These are phyloP conservation scores for Pelmatolapia mariae DNA, from an alignment of 2,113 vertebrate species.

Conservation along the genomic window DNA sequence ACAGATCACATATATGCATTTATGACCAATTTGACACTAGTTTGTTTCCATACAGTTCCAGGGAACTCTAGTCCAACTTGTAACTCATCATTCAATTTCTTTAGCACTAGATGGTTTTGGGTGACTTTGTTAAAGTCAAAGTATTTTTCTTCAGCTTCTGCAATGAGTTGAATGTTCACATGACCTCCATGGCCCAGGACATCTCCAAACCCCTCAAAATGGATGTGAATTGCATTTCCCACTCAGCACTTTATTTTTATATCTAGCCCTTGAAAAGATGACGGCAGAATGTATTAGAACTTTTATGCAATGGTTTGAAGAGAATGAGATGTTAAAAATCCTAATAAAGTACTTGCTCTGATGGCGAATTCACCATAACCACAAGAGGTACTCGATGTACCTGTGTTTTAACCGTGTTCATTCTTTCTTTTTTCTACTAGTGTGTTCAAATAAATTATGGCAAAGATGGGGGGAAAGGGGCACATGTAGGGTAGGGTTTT, in stretches of 20 bases:
- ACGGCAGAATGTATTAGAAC: not conserved
- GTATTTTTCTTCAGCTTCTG: not conserved
- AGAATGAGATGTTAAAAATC: slow-evolving; percentile 41
- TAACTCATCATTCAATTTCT: not conserved
- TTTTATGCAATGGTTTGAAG: slow-evolving; percentile 37
- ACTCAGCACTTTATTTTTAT: slow-evolving; percentile 40
- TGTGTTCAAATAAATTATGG: slow-evolving; percentile 54
- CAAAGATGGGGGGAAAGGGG: not conserved
- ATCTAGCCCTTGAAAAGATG: slow-evolving; percentile 34
- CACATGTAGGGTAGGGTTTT: slow-evolving; percentile 49
- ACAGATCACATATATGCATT: not conserved
- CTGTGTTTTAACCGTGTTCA: slow-evolving; percentile 52
- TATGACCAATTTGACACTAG: not conserved
- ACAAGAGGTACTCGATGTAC: slow-evolving; percentile 51
- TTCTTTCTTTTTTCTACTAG: slow-evolving; percentile 30
- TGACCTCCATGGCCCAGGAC: not conserved
- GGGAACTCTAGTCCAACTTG: not conserved
- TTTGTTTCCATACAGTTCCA: not conserved
- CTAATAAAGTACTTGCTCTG: slow-evolving; percentile 35
- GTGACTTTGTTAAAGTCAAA: not conserved
- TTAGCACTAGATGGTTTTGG: not conserved
- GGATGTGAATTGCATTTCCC: slow-evolving; percentile 30
- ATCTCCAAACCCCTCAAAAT: not conserved
- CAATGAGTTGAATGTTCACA: not conserved
- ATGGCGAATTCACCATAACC: slow-evolving; percentile 48